Base-by-base conservation (phyloP, 2,888 invertebrate species). In the Elmis aenea region DNA sequence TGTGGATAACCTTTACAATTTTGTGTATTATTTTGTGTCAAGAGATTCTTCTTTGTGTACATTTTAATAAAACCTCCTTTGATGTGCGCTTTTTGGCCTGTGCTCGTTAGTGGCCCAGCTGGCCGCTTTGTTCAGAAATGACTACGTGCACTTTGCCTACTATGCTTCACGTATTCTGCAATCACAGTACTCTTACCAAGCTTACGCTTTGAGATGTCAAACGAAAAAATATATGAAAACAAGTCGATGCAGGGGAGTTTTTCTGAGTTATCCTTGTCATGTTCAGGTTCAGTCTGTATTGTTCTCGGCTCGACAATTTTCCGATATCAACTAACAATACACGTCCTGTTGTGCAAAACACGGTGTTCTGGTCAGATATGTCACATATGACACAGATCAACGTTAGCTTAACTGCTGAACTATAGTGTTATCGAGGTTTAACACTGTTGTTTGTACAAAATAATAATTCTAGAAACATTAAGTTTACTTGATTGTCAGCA, bases 101-200 rank as follows among this genome's bases (percentile, higher is more conserved):
- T 50, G 58, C 58, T 63, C 62, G 61, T 62, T 61, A 62, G 63
- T 59, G 57, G 60, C 59, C 55, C 58, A 55, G 59, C 55, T 58
- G 57, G 35, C 55, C 55, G 56, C 59, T 59, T 61, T 63, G 56
- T 60, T 61, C 57, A 52, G 51, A 46, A 55, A 59, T 54, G 57
- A 58, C 59, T 59, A 52, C 56, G 56, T 60, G 59, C 58, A 61
- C 60, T 60, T 59, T 57, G 54, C 57, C 52, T 56, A 57, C 58
- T 58, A 59, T 60, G 49, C 51, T 52, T 54, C 54, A 58, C 57
- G 58, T 58, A 55, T 55, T 50, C 49, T 49, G 59, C 58, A 62
- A 61, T 61, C 60, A 58, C 54, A 55, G 38, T 24, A 37, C 27
- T 31, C 33, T 29, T 31, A 37, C 29, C 33, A n/a, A n/a, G 11